Evolutionary conservation across 2,797 vertebrate genomes (phyloP).

Genomic region (Moxostoma hubbsi): DNA sequence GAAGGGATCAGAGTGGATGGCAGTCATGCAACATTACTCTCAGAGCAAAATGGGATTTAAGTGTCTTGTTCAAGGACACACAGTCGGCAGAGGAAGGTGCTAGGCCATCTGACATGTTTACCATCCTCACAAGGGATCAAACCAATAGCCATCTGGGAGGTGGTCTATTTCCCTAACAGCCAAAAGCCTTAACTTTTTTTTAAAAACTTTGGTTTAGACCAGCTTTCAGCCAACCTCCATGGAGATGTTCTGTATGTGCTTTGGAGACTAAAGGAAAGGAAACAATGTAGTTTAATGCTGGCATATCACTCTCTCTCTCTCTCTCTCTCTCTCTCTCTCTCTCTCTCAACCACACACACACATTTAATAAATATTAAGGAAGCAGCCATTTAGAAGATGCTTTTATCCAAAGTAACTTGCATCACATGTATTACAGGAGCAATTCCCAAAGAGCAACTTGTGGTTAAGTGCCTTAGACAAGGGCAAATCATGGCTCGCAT

Average conservation of each 20-base stretch:
- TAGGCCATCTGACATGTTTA: slow-evolving; percentile 1
- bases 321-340: background rate
- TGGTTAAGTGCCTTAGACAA: background rate
- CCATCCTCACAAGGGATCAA: slow-evolving; percentile 25
- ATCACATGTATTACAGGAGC: background rate
- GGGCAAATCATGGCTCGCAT: background rate
- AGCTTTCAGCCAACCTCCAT: background rate
- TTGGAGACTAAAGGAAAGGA: slow-evolving; percentile 21
- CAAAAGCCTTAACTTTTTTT: slow-evolving; percentile 22
- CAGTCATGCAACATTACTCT: slow-evolving; percentile 37
- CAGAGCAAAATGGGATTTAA: slow-evolving; percentile 40
- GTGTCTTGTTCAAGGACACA: slow-evolving; percentile 32
- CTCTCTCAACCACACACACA: slow-evolving; percentile 19
- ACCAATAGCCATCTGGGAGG: slow-evolving; percentile 28
- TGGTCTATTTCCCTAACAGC: slow-evolving; percentile 46
- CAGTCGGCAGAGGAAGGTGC: slow-evolving; percentile 1
- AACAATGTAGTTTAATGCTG: background rate
- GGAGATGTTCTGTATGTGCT: slow-evolving; percentile 7
- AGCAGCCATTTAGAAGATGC: slow-evolving; percentile 26
- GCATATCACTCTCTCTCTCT: slow-evolving; percentile 15
- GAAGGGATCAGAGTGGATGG: slow-evolving; percentile 11
- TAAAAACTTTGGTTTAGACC: slow-evolving; percentile 3
- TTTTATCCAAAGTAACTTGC: background rate
- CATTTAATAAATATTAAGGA: slow-evolving; percentile 20
- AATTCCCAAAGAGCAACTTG: background rate